Percentiles rank a stretch among this genome's conserved stretches.
Evolutionary conservation across 2,113 vertebrate genomes (phyloP).

Genomic region (Micromys minutus): DNA sequence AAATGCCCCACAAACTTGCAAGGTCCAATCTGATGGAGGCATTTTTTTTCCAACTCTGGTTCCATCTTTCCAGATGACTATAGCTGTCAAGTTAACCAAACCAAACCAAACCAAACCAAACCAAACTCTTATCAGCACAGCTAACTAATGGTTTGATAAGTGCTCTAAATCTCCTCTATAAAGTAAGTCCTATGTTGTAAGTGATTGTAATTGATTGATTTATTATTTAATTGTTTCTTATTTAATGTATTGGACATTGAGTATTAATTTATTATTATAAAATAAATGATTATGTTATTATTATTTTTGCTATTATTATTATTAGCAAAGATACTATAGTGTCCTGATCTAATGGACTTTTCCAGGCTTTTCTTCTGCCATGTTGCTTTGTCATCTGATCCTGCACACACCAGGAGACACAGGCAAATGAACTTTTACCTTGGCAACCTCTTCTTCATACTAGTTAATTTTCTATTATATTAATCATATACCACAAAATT

Average conservation of each 20-base stretch:
- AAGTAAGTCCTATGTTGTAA: conserved; percentile 2
- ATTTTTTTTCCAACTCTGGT: neutral
- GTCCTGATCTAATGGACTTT: conserved; percentile 12
- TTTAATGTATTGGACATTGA: neutral
- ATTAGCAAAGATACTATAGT: neutral
- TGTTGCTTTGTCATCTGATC: neutral
- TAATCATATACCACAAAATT: conserved; percentile 24
- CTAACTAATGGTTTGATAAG: conserved; percentile 18
- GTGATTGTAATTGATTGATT: neutral
- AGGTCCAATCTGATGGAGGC: neutral
- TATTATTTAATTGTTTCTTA: neutral
- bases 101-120: neutral
- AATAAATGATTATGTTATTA: neutral
- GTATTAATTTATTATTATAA: neutral
- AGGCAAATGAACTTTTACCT: neutral
- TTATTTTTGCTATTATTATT: neutral
- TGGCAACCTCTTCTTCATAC: neutral
- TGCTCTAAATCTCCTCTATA: neutral
- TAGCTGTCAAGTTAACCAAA: neutral
- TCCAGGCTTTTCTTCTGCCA: neutral
- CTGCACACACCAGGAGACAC: neutral
- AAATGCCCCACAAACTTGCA: neutral
- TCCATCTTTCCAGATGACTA: neutral
- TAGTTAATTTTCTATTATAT: neutral
- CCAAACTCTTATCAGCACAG: neutral